Percentiles rank a stretch among this genome's conserved stretches.
These are phyloP conservation scores for Oreochromis tanganicae DNA, from an alignment of 2,113 vertebrate species.

Conservation along the genomic window DNA sequence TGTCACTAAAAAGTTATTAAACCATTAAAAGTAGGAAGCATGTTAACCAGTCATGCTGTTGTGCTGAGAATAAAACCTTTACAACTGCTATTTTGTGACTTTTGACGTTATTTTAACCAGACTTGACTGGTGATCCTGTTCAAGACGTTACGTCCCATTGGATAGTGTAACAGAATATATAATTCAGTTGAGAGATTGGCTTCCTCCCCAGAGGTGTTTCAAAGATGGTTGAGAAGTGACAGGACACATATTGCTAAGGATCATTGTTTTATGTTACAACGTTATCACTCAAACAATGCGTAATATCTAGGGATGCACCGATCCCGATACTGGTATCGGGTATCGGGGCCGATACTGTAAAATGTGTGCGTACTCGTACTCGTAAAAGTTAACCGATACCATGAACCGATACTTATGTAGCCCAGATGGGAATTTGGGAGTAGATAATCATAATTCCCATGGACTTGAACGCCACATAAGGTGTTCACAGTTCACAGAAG, in stretches of 20 bases:
- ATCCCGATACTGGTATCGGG: too few species aligned
- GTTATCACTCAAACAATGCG: not conserved
- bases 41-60: not conserved
- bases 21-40: not conserved
- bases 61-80: not conserved
- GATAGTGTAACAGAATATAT: not conserved
- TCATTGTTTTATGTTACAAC: not conserved
- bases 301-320: too few species aligned
- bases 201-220: not conserved
- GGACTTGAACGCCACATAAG: too few species aligned
- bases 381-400: too few species aligned
- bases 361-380: too few species aligned
- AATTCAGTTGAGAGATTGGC: not conserved
- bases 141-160: not conserved
- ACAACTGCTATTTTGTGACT: not conserved
- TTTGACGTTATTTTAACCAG: not conserved
- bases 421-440: too few species aligned
- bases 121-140: not conserved
- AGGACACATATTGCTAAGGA: fast-evolving
- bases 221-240: not conserved
- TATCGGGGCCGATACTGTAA: too few species aligned
- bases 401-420: too few species aligned
- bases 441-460: too few species aligned
- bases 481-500: too few species aligned
- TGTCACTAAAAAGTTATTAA: not conserved